phyloP scores from a whole-genome alignment of 2,797 vertebrate species.

The Pantherophis alleghaniensis region DNA sequence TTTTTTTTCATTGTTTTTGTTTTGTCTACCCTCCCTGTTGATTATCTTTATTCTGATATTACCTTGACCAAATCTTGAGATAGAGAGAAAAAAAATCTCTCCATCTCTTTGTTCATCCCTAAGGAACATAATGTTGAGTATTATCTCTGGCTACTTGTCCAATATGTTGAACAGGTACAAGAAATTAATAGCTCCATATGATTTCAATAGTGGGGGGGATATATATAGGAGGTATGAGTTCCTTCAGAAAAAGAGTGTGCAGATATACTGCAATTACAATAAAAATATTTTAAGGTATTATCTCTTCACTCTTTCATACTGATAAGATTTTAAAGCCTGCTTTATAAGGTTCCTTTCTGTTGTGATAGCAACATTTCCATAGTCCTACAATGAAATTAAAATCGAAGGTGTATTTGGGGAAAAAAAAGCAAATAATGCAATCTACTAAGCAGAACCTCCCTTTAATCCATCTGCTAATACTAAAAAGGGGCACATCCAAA shows the following conservation, averaged over 20 bases:
- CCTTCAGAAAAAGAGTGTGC: conserved; percentile 42
- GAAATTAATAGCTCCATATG: conserved; percentile 49
- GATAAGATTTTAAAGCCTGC: conserved; percentile 60
- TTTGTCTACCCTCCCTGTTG: not conserved
- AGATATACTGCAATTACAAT: conserved; percentile 58
- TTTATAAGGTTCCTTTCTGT: conserved; percentile 58
- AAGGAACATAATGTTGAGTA: conserved; percentile 47
- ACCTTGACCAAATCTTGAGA: conserved; percentile 41
- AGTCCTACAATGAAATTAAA: conserved; percentile 57
- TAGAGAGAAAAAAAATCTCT: conserved; percentile 13
- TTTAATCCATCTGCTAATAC: not conserved
- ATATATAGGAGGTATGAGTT: conserved; percentile 38
- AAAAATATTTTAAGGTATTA: conserved; percentile 64
- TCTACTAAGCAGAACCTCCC: not conserved
- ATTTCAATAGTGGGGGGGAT: not conserved
- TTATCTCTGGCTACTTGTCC: conserved; percentile 29
- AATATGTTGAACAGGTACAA: conserved; percentile 28
- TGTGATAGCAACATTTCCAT: conserved; percentile 65
- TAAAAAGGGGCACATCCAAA: not conserved
- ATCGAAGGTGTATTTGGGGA: conserved; percentile 45
- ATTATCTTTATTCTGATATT: conserved; percentile 1
- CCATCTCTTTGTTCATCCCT: conserved; percentile 33
- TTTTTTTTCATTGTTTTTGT: conserved; percentile 39
- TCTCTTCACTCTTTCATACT: conserved; percentile 57
- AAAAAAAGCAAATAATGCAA: conserved; percentile 10